Base-by-base conservation (phyloP, 2,888 invertebrate genomes). In the Poecilus cupreus region DNA sequence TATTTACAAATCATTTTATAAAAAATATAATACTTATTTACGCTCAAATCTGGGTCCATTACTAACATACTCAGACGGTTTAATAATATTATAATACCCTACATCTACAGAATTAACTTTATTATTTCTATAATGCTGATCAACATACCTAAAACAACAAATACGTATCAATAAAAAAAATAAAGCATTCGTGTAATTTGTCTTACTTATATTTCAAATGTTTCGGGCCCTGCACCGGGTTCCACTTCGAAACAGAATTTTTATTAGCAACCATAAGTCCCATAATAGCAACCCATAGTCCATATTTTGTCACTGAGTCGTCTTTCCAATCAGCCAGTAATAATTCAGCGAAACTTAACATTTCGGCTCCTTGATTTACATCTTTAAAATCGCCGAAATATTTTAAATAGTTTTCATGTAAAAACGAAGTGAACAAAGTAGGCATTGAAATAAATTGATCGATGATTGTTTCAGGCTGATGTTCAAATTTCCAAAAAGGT, bases 371-470 rank as follows among this genome's bases (percentile, higher is more conserved):
- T 78, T 89, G 88, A 20, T 90, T 90, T 0, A 91, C 90, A 84
- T 94, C 92, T 39, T 93, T 92, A 18, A 96, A 91, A 79, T 91
- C 90, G 0, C 92, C 90, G 86, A 94, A 94, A 86, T 96, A 96
- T 3, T 92, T 91, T 22, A 94, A 87, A 88, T 94, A 95, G 89
- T 96, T 96, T 85, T 95, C 94, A 86, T 93, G 93, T 18, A 96
- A 88, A 85, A 96, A 95, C 81, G 92, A 91, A 0, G 93, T 89
- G 87, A 95, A 94, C 60, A 91, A 92, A 80, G 89, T 91, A 0
- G 95, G 93, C 85, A 94, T 94, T 4, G 92, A 92, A 57, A 91
- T 88, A 86, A 96, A 95, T 84, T 92, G 92, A 82, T 93, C 92
- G 3, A 94, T 92, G 43, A 95, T 89, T 83, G 92, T 92, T 84